These are phyloP conservation scores for Silurus meridionalis DNA, from an alignment of 2,113 vertebrate genomes.

Conservation along the genomic window DNA sequence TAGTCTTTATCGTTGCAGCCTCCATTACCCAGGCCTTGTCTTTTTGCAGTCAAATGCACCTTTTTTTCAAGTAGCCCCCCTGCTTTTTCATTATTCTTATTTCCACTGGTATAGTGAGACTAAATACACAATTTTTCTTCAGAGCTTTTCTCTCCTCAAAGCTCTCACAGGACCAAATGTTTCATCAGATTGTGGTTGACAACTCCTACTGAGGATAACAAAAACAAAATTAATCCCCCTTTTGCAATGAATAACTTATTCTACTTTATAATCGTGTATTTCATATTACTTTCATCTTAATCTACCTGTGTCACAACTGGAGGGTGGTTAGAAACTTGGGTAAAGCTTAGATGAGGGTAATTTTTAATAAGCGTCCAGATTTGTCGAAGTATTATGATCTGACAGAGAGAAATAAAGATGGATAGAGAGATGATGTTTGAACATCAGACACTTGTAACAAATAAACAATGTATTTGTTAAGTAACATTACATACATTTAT, in stretches of 20 bases:
- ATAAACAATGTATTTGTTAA: background rate
- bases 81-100: background rate
- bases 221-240: background rate
- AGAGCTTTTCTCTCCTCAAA: background rate
- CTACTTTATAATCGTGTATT: background rate
- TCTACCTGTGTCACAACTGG: background rate
- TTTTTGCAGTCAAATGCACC: background rate
- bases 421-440: background rate
- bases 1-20: background rate
- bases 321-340: background rate
- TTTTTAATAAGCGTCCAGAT: background rate
- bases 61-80: background rate
- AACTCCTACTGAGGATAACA: conserved; percentile 16
- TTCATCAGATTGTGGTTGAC: conserved; percentile 3
- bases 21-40: background rate
- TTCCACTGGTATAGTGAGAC: background rate
- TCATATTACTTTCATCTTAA: conserved; percentile 1
- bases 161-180: conserved; percentile 1
- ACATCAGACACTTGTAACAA: background rate
- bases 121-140: background rate
- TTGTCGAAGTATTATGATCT: conserved; percentile 13
- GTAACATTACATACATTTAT: background rate
- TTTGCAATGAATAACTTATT: background rate
- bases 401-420: background rate
- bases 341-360: background rate